Conservation (phyloP, 1,140 invertebrate species). For the Paralvinella palmiformis region DNA sequence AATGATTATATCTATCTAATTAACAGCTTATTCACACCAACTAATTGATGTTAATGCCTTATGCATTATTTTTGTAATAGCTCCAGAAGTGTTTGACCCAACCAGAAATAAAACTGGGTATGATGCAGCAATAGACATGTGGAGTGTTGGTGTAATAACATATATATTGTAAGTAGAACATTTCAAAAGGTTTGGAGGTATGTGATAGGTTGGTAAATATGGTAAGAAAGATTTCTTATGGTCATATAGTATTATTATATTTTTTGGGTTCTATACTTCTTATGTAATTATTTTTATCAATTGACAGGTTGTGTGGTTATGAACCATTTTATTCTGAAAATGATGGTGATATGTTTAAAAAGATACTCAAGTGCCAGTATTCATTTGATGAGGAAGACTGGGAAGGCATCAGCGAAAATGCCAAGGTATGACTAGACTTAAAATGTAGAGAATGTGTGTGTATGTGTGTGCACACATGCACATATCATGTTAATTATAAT, state of each 20-base stretch:
- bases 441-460: background rate
- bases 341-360: conserved; percentile 96
- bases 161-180: conserved; percentile 69
- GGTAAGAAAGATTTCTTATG: no score
- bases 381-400: conserved; percentile 99
- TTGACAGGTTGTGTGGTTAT: conserved; percentile 75
- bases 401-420: conserved; percentile 75
- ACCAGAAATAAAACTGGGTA: conserved; percentile 81
- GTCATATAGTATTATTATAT: no score
- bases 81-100: conserved; percentile 18
- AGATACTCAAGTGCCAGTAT: conserved; percentile 96
- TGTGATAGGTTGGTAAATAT: no score
- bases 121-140: conserved; percentile 98
- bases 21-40: no score
- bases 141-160: conserved; percentile 99
- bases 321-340: conserved; percentile 99
- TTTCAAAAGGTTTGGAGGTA: no score
- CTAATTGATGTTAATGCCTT: no score
- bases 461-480: no score
- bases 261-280: no score
- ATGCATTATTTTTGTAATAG: conserved; percentile 8
- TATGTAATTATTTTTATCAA: no score
- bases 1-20: no score
- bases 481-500: no score
- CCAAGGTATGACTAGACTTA: conserved; percentile 9